These are phyloP conservation scores for Hirundo rustica DNA, from an alignment of 2,797 vertebrate species.

Conservation along the genomic window DNA sequence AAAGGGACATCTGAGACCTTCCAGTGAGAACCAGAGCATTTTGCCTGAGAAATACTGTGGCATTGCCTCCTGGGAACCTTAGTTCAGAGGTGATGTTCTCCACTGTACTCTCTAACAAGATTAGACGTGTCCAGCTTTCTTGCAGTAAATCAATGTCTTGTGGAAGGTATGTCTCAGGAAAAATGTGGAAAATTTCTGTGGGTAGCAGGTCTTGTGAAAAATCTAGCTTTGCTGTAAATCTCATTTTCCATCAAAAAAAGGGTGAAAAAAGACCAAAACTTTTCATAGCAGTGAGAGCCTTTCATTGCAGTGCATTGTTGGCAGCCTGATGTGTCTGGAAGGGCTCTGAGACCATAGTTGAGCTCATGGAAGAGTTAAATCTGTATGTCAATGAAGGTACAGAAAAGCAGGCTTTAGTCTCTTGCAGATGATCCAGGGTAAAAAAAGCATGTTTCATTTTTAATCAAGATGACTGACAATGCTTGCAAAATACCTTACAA, in stretches of 20 bases:
- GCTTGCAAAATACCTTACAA: background rate
- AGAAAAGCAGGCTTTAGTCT: background rate
- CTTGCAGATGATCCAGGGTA: background rate
- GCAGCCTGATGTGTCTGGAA: background rate
- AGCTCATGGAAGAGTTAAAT: background rate
- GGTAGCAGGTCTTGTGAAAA: background rate
- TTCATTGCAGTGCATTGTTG: accelerated
- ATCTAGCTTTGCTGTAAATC: background rate
- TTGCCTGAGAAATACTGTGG: background rate
- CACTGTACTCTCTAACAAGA: background rate
- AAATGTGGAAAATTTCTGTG: background rate
- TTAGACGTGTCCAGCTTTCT: background rate
- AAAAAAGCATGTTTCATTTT: background rate
- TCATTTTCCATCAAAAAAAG: background rate
- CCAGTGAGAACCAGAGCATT: background rate
- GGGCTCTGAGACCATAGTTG: accelerated
- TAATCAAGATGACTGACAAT: background rate
- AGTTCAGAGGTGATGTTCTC: background rate
- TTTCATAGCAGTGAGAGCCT: background rate
- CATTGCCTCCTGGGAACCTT: background rate
- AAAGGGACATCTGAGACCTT: background rate
- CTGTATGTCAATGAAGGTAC: background rate
- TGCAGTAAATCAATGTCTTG: background rate
- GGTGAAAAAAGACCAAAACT: background rate
- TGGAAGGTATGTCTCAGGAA: background rate